phyloP scores from a whole-genome alignment of 2,113 vertebrate genomes.

The Cyanoramphus novaezelandiae region DNA sequence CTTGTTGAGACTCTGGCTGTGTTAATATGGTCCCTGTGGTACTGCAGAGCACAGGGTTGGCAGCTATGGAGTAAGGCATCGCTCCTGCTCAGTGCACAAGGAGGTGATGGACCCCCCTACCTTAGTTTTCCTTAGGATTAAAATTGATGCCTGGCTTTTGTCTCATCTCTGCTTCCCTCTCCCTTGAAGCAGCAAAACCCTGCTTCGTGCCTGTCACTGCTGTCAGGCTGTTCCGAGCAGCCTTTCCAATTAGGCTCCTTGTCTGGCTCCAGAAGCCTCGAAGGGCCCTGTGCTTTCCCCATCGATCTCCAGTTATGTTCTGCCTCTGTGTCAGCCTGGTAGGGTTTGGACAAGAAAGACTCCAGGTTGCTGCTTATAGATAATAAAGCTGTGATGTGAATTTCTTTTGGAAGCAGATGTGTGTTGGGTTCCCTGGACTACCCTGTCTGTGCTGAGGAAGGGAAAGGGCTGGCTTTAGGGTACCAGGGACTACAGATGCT shows the following conservation, averaged over 20 bases:
- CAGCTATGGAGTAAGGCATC: rapidly evolving
- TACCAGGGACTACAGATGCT: not conserved
- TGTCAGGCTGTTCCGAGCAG: not conserved
- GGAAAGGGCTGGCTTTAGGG: not conserved
- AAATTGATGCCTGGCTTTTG: not conserved
- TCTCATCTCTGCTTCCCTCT: not conserved
- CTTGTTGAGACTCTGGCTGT: not conserved
- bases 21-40: not conserved
- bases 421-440: not conserved
- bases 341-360: not conserved
- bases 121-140: not conserved
- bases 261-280: not conserved
- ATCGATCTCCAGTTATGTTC: not conserved
- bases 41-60: not conserved
- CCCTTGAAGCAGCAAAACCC: not conserved
- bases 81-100: not conserved
- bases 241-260: not conserved
- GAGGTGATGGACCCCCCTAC: not conserved
- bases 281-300: not conserved
- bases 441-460: not conserved
- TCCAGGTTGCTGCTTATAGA: not conserved
- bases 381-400: not conserved
- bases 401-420: not conserved
- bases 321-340: not conserved
- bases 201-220: not conserved